Evolutionary conservation across 2,888 invertebrate genomes (phyloP).

Genomic region (Cotesia congregata): DNA sequence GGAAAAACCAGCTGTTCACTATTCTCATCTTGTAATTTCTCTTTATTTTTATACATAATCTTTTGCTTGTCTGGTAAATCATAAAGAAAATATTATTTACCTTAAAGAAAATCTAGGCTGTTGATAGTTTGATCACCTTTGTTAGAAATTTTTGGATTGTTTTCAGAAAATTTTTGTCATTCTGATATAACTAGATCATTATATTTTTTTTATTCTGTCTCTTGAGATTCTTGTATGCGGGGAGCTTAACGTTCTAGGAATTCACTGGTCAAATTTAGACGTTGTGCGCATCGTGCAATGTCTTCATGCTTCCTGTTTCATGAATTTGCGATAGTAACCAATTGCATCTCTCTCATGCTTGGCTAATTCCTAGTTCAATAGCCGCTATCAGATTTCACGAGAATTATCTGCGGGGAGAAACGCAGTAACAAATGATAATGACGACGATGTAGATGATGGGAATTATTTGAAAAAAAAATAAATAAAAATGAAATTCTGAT

Average conservation of each 20-base stretch:
- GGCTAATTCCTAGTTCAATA: slow-evolving; percentile 31
- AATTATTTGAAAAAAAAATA: not conserved
- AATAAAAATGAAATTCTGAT: not conserved
- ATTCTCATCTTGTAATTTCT: not conserved
- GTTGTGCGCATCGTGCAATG: slow-evolving; percentile 8
- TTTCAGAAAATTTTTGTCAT: slow-evolving; percentile 21
- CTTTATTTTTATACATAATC: not conserved
- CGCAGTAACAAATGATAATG: not conserved
- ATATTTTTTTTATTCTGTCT: slow-evolving; percentile 1
- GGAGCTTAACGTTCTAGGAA: slow-evolving; percentile 8
- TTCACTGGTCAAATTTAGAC: slow-evolving; percentile 22
- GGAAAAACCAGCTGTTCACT: slow-evolving; percentile 29
- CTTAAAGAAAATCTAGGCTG: not conserved
- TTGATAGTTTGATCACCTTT: slow-evolving; percentile 1
- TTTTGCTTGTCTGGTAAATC: not conserved
- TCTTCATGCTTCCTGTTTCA: slow-evolving; percentile 25
- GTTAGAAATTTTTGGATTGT: slow-evolving; percentile 8
- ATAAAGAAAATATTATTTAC: too few relatives aligned
- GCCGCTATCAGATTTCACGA: slow-evolving; percentile 3
- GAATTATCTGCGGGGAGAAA: not conserved
- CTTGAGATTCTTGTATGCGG: slow-evolving; percentile 4
- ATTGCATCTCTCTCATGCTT: not conserved
- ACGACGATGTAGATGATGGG: slow-evolving; percentile 1
- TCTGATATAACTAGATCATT: slow-evolving; percentile 3
- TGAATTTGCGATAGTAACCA: slow-evolving; percentile 16